Evolutionary conservation across 2,888 invertebrate species (phyloP), one percentile per base, ranked within the genome.

Genomic region (Sipha maydis): DNA sequence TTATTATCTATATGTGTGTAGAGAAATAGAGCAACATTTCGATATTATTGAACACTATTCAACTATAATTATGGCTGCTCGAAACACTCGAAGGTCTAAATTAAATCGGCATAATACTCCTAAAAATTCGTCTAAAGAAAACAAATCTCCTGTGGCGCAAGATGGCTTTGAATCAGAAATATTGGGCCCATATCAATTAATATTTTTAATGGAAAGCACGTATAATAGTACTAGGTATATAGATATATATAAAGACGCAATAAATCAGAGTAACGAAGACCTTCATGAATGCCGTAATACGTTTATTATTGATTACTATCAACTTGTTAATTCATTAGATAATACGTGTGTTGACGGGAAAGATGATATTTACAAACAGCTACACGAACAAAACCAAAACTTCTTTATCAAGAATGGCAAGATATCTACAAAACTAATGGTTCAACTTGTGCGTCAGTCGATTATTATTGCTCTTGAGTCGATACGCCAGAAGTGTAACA

Each of bases 161-260:
- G 61, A 69, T 28, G 28, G 21, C 9, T 31, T 41, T 41, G 21
- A 28, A 48, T 28, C 41, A 0, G 3, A 28, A 21, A 21, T 82
- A 9, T 4, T 28, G 28, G 56, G 73, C 38, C n/a, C 73, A 21
- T 75, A 56, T 56, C 75, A 75, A 48, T 25, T 75, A 4, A 38
- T 38, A 56, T 83, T 83, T 56, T 31, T 85, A 31, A 19, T 79
- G 28, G 71, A 79, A 54, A 85, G 48, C 11, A 34, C 85, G 21
- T 71, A 21, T 5, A 4, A 71, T 9, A 21, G 28, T 34, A 69
- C 48, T 1, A 79, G n/a, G 9, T 85, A 85, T 41, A 54, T 85
- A 19, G 34, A 78, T 1, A 17, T 79, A 1, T 85, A 79, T 19
- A 77, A 54, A 54, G 78, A 71, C 9, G 85, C 78, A 25, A 41